phyloP scores from a whole-genome alignment of 1,140 invertebrate species.

The Cotesia typhae region DNA sequence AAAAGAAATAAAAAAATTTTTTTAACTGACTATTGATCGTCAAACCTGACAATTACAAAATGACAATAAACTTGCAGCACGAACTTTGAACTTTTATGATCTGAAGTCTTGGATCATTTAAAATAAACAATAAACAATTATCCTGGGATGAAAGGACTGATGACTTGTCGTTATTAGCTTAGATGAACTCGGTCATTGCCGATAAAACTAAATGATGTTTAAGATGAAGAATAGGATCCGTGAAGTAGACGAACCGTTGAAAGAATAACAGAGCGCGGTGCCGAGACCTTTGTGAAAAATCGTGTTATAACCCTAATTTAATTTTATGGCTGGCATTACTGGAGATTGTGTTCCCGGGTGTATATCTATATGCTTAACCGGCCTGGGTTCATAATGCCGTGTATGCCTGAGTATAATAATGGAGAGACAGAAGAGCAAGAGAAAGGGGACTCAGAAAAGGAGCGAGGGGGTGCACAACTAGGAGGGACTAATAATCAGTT shows the following conservation, averaged over 20 bases:
- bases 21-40: no score
- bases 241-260: slow-evolving; percentile 3
- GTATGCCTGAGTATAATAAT: slow-evolving; percentile 63
- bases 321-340: slow-evolving; percentile 65
- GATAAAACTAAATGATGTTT: no score
- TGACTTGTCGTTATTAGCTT: no score
- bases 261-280: slow-evolving; percentile 32
- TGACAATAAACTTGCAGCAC: no score
- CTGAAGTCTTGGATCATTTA: no score
- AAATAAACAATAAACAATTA: no score
- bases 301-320: slow-evolving; percentile 68
- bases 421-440: slow-evolving; percentile 35
- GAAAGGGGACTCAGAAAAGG: slow-evolving; percentile 25
- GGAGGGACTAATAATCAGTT: slow-evolving; percentile 64
- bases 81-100: no score
- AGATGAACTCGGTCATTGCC: no score
- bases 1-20: no score
- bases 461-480: slow-evolving; percentile 36
- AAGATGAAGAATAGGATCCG: no score
- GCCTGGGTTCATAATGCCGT: slow-evolving; percentile 58
- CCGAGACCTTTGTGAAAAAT: slow-evolving; percentile 64
- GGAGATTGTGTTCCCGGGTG: slow-evolving; percentile 54
- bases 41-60: no score
- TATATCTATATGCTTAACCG: slow-evolving; percentile 38
- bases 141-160: no score